phyloP scores from a whole-genome alignment of 2,888 invertebrate genomes.

The Lasioglossum oenotherae region DNA sequence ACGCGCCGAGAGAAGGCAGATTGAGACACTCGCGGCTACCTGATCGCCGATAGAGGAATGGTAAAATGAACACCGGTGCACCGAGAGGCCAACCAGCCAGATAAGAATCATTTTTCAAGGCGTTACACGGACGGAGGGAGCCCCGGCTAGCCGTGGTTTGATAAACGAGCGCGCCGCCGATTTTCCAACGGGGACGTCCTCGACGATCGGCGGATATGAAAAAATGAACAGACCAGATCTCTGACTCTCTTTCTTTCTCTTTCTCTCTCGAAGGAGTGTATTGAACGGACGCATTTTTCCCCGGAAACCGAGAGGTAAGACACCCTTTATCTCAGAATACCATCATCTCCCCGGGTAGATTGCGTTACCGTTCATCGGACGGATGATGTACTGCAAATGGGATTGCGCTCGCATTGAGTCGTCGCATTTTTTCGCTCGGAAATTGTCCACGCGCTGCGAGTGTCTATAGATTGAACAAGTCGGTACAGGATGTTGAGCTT shows the following conservation, averaged over 20 bases:
- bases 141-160: constrained; percentile 44
- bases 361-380: constrained; percentile 34
- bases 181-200: constrained; percentile 61
- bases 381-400: constrained; percentile 58
- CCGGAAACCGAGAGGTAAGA: constrained; percentile 56
- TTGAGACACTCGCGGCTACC: constrained; percentile 72
- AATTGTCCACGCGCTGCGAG: constrained; percentile 7
- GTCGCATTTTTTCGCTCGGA: constrained; percentile 1
- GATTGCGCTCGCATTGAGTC: constrained; percentile 36
- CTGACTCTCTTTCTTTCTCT: not conserved
- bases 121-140: constrained; percentile 45
- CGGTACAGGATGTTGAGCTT: not conserved
- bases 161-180: constrained; percentile 65
- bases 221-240: constrained; percentile 41
- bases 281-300: constrained; percentile 39
- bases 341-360: constrained; percentile 49
- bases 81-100: constrained; percentile 58
- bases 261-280: not conserved
- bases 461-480: constrained; percentile 34
- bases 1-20: constrained; percentile 40
- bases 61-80: constrained; percentile 70
- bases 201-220: constrained; percentile 42
- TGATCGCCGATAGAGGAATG: constrained; percentile 73
- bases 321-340: constrained; percentile 47
- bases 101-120: constrained; percentile 74